Evolutionary conservation across 1,140 invertebrate genomes (phyloP).

Genomic region (Centruroides sculpturatus): DNA sequence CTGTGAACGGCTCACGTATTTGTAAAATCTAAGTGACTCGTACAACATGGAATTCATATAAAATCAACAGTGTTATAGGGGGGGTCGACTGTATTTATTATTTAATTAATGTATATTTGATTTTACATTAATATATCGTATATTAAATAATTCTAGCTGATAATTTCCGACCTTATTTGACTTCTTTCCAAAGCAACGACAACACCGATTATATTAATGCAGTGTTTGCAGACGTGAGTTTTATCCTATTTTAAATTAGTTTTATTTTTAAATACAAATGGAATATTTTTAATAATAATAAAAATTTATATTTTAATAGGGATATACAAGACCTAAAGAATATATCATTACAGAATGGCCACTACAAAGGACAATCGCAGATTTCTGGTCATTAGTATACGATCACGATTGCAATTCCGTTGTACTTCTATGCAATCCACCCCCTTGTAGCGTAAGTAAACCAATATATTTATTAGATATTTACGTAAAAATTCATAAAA

Average conservation of each 20-base stretch:
- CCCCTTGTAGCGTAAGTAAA: conserved; percentile 32
- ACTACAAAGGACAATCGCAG: conserved; percentile 70
- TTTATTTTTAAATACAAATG: neutral
- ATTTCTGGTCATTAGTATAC: conserved; percentile 94
- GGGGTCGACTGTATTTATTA: too few relatives aligned
- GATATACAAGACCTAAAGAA: conserved; percentile 86
- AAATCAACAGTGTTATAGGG: too few relatives aligned
- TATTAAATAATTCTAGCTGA: conserved; percentile 50
- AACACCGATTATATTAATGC: conserved; percentile 98
- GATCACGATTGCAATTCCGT: conserved; percentile 95
- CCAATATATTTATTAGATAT: too few relatives aligned
- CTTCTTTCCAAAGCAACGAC: conserved; percentile 87
- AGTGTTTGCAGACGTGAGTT: conserved; percentile 92
- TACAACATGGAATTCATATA: too few relatives aligned
- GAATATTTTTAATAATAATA: neutral
- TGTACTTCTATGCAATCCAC: conserved; percentile 77
- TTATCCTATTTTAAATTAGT: neutral
- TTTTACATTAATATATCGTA: neutral
- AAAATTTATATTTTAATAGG: conserved; percentile 38
- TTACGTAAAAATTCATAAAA: neutral
- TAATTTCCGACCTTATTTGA: conserved; percentile 91
- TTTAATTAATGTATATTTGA: neutral
- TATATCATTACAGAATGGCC: conserved; percentile 98
- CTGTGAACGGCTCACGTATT: too few relatives aligned
- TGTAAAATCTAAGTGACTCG: too few relatives aligned